Percentiles rank a stretch among this genome's conserved stretches.
Conservation (phyloP, 1,140 invertebrate species). For the Drosophila sechellia region DNA sequence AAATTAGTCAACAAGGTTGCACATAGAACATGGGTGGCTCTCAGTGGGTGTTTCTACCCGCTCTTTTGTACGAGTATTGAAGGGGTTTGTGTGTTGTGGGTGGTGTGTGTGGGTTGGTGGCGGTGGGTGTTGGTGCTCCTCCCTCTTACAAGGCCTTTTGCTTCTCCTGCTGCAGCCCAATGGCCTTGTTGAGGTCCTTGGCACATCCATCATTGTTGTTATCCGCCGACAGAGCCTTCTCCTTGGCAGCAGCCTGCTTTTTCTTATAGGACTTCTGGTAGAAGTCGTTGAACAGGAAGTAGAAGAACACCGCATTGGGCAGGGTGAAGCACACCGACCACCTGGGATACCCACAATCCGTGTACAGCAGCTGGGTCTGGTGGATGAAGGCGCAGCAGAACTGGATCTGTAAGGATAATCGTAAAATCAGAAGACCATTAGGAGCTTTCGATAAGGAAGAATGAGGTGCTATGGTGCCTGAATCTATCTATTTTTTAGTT, state of each 20-base stretch:
- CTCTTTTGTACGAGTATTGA: conserved; percentile 72
- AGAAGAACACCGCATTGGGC: conserved; percentile 93
- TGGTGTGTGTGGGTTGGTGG: conserved; percentile 1
- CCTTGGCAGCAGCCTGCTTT: conserved; percentile 59
- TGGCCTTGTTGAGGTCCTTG: conserved; percentile 75
- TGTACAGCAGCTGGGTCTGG: conserved; percentile 91
- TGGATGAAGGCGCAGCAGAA: conserved; percentile 92
- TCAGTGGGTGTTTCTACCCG: conserved; percentile 42
- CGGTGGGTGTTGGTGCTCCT: not conserved
- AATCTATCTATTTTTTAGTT: too few relatives aligned
- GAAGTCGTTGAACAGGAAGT: conserved; percentile 92
- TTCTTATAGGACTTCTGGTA: conserved; percentile 90
- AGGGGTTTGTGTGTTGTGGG: conserved; percentile 14
- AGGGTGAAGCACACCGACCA: conserved; percentile 90
- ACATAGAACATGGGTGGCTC: conserved; percentile 66
- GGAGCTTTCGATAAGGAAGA: not conserved
- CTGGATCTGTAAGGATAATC: conserved; percentile 87
- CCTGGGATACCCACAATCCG: conserved; percentile 93
- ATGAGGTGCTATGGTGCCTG: not conserved
- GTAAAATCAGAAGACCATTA: too few relatives aligned
- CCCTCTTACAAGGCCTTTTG: conserved; percentile 61
- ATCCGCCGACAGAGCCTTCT: conserved; percentile 48
- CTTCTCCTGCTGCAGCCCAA: conserved; percentile 25
- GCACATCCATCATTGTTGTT: conserved; percentile 76
- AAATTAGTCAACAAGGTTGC: conserved; percentile 83